These are phyloP conservation scores for Metaphire vulgaris DNA, from an alignment of 1,140 invertebrate species.

Conservation along the genomic window DNA sequence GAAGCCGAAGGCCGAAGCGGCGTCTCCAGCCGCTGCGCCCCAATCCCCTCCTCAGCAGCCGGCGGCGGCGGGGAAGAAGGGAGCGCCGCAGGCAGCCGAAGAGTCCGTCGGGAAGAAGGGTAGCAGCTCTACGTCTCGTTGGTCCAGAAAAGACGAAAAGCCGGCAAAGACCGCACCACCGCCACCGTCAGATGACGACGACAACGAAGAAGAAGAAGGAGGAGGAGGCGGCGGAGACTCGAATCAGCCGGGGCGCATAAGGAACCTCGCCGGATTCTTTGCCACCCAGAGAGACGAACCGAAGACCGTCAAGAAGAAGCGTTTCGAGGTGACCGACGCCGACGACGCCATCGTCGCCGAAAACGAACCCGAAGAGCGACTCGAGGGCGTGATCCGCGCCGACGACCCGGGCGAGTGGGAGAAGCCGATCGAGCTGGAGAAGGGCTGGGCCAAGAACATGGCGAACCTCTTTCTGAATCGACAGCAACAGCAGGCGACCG, in stretches of 20 bases:
- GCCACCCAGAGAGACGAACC: not conserved
- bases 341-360: not conserved
- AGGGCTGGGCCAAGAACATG: not conserved
- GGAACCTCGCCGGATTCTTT: not conserved
- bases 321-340: not conserved
- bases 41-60: not conserved
- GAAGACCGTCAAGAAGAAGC: not conserved
- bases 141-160: not conserved
- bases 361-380: not conserved
- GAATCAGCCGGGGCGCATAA: not conserved
- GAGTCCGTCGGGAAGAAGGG: not conserved
- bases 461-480: not conserved
- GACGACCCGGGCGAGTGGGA: not conserved
- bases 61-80: not conserved
- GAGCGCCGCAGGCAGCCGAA: not conserved
- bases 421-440: not conserved
- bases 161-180: too few species aligned
- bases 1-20: not conserved
- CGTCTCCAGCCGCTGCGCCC: too few species aligned
- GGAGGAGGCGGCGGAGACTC: not conserved
- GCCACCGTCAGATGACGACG: not conserved
- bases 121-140: not conserved
- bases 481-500: too few species aligned
- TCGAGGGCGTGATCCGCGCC: not conserved
- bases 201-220: not conserved